These are phyloP conservation scores for Leptarthrus brevirostris DNA, from an alignment of 2,888 invertebrate species.

Conservation along the genomic window DNA sequence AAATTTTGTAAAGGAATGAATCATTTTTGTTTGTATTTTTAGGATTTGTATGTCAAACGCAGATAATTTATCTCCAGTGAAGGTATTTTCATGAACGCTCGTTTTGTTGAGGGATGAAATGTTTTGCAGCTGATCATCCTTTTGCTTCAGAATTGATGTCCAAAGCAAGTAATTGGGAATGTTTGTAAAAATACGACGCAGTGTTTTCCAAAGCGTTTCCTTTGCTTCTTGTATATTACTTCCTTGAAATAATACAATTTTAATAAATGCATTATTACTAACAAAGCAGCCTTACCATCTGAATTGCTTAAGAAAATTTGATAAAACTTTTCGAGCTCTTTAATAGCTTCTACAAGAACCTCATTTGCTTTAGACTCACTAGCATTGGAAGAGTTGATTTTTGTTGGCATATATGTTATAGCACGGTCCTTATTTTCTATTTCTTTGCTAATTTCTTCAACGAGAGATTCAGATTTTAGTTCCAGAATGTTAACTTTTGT, in stretches of 20 bases:
- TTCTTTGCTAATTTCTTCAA: constrained; percentile 58
- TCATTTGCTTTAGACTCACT: constrained; percentile 59
- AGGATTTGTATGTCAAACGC: constrained; percentile 61
- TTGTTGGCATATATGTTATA: constrained; percentile 61
- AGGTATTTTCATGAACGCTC: constrained; percentile 18
- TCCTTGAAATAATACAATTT: too few species aligned
- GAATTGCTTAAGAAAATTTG: constrained; percentile 57
- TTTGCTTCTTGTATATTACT: constrained; percentile 59
- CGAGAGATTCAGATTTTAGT: constrained; percentile 59
- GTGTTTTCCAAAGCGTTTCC: constrained; percentile 60
- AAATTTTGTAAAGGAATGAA: constrained; percentile 61
- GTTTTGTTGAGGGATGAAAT: constrained; percentile 60
- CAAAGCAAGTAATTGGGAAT: constrained; percentile 63
- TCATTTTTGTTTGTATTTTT: constrained; percentile 60
- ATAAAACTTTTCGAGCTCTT: constrained; percentile 62
- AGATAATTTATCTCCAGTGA: constrained; percentile 56
- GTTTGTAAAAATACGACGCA: constrained; percentile 61
- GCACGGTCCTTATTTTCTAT: constrained; percentile 58
- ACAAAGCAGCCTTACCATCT: constrained; percentile 53
- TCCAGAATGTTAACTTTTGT: constrained; percentile 60
- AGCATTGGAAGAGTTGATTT: constrained; percentile 59
- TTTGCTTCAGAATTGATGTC: constrained; percentile 61
- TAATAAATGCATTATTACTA: too few species aligned
- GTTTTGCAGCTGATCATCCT: constrained; percentile 63
- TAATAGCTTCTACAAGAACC: constrained; percentile 60